Conservation (phyloP, 2,797 vertebrate species). For the Poeciliopsis paucimaculata region DNA sequence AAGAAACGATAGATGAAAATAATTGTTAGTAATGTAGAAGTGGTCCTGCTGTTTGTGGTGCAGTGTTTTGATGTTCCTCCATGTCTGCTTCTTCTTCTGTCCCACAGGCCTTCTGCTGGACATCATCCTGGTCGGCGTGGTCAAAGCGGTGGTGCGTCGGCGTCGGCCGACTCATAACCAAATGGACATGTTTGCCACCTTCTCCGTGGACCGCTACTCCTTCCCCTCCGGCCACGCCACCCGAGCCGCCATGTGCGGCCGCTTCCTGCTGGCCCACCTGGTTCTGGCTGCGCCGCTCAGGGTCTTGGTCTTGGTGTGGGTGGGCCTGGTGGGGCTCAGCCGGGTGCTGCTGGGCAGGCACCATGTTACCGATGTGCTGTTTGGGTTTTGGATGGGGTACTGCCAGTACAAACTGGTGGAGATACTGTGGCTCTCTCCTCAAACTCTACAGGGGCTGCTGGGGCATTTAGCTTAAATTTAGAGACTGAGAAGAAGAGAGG, state of each 20-base stretch:
- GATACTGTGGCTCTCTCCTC: constrained; percentile 91
- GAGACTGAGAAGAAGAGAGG: constrained; percentile 6
- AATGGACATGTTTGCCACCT: constrained; percentile 98
- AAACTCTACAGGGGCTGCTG: constrained; percentile 75
- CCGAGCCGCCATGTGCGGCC: constrained; percentile 90
- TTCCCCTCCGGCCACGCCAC: constrained; percentile 97
- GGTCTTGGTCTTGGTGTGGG: constrained; percentile 93
- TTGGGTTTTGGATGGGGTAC: constrained; percentile 94
- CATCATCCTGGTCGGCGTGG: constrained; percentile 85
- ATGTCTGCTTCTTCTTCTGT: background rate
- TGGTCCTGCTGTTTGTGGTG: background rate
- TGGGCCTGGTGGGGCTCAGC: constrained; percentile 87
- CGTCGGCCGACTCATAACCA: constrained; percentile 92
- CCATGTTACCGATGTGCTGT: constrained; percentile 94
- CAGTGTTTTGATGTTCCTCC: background rate
- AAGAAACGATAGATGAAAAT: too few species aligned
- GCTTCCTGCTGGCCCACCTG: constrained; percentile 92
- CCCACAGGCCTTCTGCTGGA: constrained; percentile 89
- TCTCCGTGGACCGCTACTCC: constrained; percentile 96
- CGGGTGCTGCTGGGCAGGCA: constrained; percentile 94
- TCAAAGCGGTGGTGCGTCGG: constrained; percentile 92
- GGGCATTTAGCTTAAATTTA: constrained; percentile 63
- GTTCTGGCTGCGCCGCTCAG: constrained; percentile 91
- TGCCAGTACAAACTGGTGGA: constrained; percentile 92
- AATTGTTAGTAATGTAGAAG: background rate